Base-by-base conservation (phyloP, 2,888 invertebrate species). In the Clanis bilineata region DNA sequence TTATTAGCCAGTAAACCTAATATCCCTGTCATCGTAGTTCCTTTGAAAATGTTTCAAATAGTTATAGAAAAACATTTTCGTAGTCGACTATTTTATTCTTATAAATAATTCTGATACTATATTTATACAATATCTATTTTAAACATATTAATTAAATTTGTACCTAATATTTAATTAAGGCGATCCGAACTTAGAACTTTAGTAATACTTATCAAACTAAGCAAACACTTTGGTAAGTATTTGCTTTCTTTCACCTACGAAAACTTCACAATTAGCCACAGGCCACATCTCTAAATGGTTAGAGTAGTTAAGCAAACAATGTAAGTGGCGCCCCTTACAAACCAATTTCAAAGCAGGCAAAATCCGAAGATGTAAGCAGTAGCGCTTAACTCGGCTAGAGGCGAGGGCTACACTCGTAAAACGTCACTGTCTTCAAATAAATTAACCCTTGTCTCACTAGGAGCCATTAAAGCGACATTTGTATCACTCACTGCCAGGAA, bases 401-500 rank as follows among this genome's bases (percentile, higher is more conserved):
- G 64, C 70, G 76, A 76, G 76, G 76, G 72, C 73, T 68, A 71
- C 68, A 70, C 66, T 70, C 68, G 65, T 69, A 73, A 71, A 73
- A 68, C 36, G 62, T 67, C 69, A 67, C 74, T 74, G 78, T 78
- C 79, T 81, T 70, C 70, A 78, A 76, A 84, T 80, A 86, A 85
- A 84, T 85, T 82, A 83, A 79, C 81, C 78, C 79, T 82, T 82
- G 83, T 83, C 82, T 77, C 74, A 68, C 66, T 73, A 70, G 73
- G 69, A 76, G 75, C 81, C 77, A 81, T 84, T 85, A 83, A 71
- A 68, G 72, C 73, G 80, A 77, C 83, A 78, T 83, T 84, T 82
- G 83, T 84, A 81, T 80, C 83, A 81, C 82, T 85, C 77, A 77
- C 77, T 70, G 79, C 70, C 83, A 86, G 86, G 87, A 88, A 83